phyloP scores from a whole-genome alignment of 1,140 invertebrate species.

The Drosophila trapezifrons region DNA sequence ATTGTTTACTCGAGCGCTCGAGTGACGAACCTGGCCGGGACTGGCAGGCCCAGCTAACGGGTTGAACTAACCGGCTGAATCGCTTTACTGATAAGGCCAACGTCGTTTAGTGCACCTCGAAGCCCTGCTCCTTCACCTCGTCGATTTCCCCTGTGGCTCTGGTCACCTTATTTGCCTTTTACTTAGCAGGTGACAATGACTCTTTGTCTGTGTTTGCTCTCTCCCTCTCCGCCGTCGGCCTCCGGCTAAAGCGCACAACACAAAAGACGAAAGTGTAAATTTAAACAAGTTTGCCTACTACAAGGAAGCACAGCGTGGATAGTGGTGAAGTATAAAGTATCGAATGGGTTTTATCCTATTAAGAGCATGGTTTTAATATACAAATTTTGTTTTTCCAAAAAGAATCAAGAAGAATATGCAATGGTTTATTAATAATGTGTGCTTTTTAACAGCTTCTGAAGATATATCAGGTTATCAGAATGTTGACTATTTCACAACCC shows the following conservation, averaged over 20 bases:
- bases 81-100: slow-evolving; percentile 36
- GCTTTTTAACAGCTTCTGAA: not conserved
- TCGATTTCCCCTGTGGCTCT: not conserved
- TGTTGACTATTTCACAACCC: not conserved
- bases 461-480: not conserved
- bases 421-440: not conserved
- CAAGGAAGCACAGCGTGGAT: slow-evolving; percentile 13
- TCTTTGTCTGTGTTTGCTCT: slow-evolving; percentile 55
- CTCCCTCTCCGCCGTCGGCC: not conserved
- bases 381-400: not conserved
- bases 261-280: slow-evolving; percentile 62
- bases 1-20: slow-evolving; percentile 21
- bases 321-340: not conserved
- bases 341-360: slow-evolving; percentile 6
- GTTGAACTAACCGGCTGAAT: slow-evolving; percentile 23
- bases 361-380: not conserved
- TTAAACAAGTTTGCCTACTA: slow-evolving; percentile 43
- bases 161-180: slow-evolving; percentile 43
- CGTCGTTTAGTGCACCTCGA: slow-evolving; percentile 7
- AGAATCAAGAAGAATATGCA: too few species aligned
- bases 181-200: slow-evolving; percentile 69
- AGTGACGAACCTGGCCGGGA: slow-evolving; percentile 47
- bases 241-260: slow-evolving; percentile 18
- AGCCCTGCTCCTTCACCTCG: slow-evolving; percentile 3
- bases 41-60: slow-evolving; percentile 11